Evolutionary conservation across 2,888 invertebrate species (phyloP).

Genomic region (Oscheius sp.): DNA sequence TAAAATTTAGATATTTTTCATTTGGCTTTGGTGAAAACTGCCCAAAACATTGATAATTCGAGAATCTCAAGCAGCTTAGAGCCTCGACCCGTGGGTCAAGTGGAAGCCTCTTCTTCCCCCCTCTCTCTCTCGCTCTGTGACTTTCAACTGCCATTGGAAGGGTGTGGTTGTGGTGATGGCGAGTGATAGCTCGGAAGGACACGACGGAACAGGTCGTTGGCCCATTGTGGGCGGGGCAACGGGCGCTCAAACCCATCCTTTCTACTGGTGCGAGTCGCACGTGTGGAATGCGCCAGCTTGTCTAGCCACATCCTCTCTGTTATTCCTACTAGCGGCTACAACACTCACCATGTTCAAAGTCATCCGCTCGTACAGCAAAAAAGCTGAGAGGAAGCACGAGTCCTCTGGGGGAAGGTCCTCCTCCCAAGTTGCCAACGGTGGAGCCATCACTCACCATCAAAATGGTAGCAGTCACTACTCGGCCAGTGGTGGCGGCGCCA

Average conservation of each 20-base stretch:
- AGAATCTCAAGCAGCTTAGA: too few species aligned
- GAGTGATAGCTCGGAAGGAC: slow-evolving; percentile 32
- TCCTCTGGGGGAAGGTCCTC: slow-evolving; percentile 43
- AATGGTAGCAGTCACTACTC: slow-evolving; percentile 67
- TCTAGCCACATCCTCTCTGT: slow-evolving; percentile 52
- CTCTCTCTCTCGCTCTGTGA: slow-evolving; percentile 3
- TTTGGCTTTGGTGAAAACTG: too few species aligned
- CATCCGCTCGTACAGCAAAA: slow-evolving; percentile 77
- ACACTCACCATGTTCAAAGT: slow-evolving; percentile 76
- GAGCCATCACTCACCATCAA: slow-evolving; percentile 27
- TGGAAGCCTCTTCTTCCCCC: not conserved
- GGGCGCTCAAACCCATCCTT: slow-evolving; percentile 35
- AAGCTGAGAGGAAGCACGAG: slow-evolving; percentile 67
- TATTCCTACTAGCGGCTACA: slow-evolving; percentile 44
- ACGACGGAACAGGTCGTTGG: slow-evolving; percentile 31
- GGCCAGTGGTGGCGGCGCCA: slow-evolving; percentile 68
- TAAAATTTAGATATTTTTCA: too few species aligned
- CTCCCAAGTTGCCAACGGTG: slow-evolving; percentile 31
- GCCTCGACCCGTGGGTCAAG: slow-evolving; percentile 15
- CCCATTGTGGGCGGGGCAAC: slow-evolving; percentile 26
- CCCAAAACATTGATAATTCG: too few species aligned
- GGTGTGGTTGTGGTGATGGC: slow-evolving; percentile 36
- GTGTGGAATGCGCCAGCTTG: slow-evolving; percentile 56
- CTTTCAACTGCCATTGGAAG: slow-evolving; percentile 18
- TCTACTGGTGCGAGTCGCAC: slow-evolving; percentile 49